Evolutionary conservation across 2,888 invertebrate genomes (phyloP), one percentile per base, ranked within the genome.

Genomic region (Priocnemis perturbator): DNA sequence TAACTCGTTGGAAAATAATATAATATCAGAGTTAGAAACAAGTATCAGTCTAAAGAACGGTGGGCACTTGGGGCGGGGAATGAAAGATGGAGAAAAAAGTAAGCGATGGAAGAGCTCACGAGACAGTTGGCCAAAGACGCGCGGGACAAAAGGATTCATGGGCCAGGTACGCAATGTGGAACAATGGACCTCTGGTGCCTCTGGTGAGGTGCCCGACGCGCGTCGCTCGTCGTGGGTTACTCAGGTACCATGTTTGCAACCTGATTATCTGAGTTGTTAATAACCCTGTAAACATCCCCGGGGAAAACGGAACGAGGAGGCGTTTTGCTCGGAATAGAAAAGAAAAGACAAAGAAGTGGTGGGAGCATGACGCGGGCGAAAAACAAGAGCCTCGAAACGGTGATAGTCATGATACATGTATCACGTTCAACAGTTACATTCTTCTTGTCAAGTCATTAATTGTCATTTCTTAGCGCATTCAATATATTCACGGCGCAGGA

Each of bases 191-290:
- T 63, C 58, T 58, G 37, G 53, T 23, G n/a, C 23, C 55, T 21
- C 55, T n/a, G 26, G n/a, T 17, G 62, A 69, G 69, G 48, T 74
- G n/a, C 58, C 58, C 65, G 64, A 64, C 58, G 60, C 58, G 56
- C 59, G 60, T 53, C 64, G 65, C 62, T 69, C 37, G 59, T 37
- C 45, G 55, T 45, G 66, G 70, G 59, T 64, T 65, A 44, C 62
- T 68, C 78, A 74, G 73, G 78, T 78, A 79, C 73, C 69, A 71
- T 79, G 81, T 79, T 81, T 76, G 73, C 74, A 72, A 79, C 75
- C 77, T 77, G 79, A 79, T 82, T 73, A 78, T 73, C 73, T 65
- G 14, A 62, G 70, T 79, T 73, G 71, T 75, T 78, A 74, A 78
- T 78, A 78, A 79, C 65, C 74, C 64, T 71, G 70, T 73, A 78